phyloP scores from a whole-genome alignment of 2,113 vertebrate species.

The Astur gentilis region DNA sequence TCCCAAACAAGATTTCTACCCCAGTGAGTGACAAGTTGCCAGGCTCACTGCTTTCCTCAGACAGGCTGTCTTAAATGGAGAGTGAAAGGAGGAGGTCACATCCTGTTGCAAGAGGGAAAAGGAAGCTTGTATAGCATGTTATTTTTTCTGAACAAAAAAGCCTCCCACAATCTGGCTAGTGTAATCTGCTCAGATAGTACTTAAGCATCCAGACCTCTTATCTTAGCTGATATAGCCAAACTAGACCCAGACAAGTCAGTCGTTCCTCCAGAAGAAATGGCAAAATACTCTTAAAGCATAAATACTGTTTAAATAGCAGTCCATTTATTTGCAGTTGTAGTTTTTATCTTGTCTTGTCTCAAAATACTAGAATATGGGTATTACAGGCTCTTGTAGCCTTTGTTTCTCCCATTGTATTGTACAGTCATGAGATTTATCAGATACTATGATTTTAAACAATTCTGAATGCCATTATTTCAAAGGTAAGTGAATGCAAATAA shows the following conservation, averaged over 20 bases:
- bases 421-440: not conserved
- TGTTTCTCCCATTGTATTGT: not conserved
- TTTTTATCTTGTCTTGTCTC: not conserved
- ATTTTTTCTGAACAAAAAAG: not conserved
- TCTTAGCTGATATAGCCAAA: not conserved
- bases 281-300: not conserved
- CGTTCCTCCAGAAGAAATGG: not conserved
- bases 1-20: not conserved
- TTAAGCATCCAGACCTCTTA: not conserved
- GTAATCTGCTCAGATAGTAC: not conserved
- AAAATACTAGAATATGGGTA: not conserved
- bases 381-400: not conserved
- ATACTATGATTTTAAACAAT: not conserved
- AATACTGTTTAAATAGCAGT: not conserved
- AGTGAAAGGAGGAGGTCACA: constrained; percentile 16
- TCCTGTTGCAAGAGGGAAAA: constrained; percentile 15
- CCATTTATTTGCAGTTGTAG: not conserved
- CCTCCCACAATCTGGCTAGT: not conserved
- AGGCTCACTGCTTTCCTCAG: not conserved
- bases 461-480: not conserved
- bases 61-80: not conserved
- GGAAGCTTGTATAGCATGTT: not conserved
- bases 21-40: not conserved
- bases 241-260: not conserved
- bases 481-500: not conserved